phyloP scores from a whole-genome alignment of 2,113 vertebrate species.

The Ptyas mucosa region DNA sequence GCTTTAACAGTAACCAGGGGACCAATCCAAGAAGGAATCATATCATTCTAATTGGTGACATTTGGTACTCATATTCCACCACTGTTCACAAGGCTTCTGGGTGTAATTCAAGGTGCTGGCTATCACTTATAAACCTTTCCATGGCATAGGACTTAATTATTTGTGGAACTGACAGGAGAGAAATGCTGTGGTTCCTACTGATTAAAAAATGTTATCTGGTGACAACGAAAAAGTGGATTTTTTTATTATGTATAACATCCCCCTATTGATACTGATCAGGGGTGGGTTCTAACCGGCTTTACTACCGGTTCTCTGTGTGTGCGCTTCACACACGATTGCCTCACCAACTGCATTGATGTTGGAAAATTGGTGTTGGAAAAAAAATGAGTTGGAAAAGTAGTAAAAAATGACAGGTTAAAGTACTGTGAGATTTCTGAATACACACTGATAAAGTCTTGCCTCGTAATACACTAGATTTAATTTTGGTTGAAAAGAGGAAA shows the following conservation, averaged over 20 bases:
- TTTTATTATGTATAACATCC: not conserved
- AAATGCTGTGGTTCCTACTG: not conserved
- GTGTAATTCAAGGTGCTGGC: not conserved
- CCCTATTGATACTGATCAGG: not conserved
- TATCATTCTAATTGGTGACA: not conserved
- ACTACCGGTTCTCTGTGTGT: too few species aligned
- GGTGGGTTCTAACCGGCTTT: too few species aligned
- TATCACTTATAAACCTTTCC: not conserved
- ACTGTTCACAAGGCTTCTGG: not conserved
- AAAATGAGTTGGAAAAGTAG: not conserved
- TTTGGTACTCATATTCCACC: not conserved
- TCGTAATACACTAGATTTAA: not conserved
- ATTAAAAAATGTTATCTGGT: not conserved
- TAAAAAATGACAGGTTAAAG: not conserved
- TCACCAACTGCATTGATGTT: too few species aligned
- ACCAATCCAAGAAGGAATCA: not conserved
- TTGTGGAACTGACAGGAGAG: not conserved
- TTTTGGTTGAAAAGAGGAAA: not conserved
- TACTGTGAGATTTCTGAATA: not conserved
- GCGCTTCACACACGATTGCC: too few species aligned
- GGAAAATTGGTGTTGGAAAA: too few species aligned
- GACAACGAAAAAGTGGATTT: not conserved
- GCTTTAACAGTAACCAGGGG: not conserved
- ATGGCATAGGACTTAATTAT: not conserved
- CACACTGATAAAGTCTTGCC: not conserved